Evolutionary conservation across 2,888 invertebrate species (phyloP), one percentile per base, ranked within the genome.

Genomic region (Caenorhabditis zanzibari): DNA sequence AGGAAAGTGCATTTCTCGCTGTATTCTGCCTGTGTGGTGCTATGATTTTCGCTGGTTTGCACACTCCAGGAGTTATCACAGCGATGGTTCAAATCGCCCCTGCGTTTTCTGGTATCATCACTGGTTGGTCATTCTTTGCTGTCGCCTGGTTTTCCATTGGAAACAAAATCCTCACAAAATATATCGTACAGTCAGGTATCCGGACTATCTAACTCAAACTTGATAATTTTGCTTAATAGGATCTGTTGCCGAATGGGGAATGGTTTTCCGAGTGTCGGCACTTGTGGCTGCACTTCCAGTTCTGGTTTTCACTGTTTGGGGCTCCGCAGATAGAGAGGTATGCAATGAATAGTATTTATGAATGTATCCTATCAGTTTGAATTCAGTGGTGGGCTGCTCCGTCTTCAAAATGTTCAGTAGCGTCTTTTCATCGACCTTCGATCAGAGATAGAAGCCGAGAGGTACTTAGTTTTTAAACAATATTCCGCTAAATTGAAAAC

Each of bases 41-140:
- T 7, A 91, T 91, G 91, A 69, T 88, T 9, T 91, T 91, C 71
- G 91, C 91, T 26, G 91, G 83, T 22, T 84, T 91, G 44, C 91
- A 91, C 81, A 91, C 91, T 0, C 91, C 91, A 5, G 91, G 91
- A 28, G 90, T 90, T 9, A 89, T 89, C 56, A 91, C 91, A 3
- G 89, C 91, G 9, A 87, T 91, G 59, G 89, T 91, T 3, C 91
- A 91, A 76, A 75, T 91, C 32, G 91, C 91, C 9, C 91, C 91
- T 2, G 89, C 91, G 9, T 90, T 90, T 76, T 91, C 91, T 7
- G 91, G 91, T 54, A 87, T 91, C n/a, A 88, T 91, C 54, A 91
- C 91, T 2, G 91, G 91, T 41, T 88, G 88, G 87, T 86, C 88
- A 12, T 90, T 88, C 72, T 90, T 90, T 44, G 86, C 86, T 2